Evolutionary conservation across 2,113 vertebrate genomes (phyloP).

Genomic region (Phyllopteryx taeniolatus): DNA sequence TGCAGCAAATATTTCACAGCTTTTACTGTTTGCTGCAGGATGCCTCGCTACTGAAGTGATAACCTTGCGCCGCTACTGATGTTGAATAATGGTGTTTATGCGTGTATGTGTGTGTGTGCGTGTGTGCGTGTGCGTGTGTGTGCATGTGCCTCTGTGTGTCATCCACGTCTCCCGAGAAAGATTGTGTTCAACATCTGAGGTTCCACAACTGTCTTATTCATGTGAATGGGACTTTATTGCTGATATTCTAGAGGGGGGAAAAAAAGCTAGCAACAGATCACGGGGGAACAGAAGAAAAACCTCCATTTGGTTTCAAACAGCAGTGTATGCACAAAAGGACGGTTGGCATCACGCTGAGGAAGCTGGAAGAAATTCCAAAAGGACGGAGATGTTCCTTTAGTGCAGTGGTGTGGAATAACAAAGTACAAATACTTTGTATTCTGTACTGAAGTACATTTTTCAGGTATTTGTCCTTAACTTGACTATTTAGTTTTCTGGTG

Average conservation of each 20-base stretch:
- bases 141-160: too few species aligned
- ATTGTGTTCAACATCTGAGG: neutral
- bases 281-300: neutral
- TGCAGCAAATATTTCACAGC: neutral
- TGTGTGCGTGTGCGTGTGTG: too few species aligned
- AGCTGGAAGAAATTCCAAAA: constrained; percentile 76
- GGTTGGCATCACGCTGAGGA: constrained; percentile 68
- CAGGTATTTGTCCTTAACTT: too few species aligned
- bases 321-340: constrained; percentile 45
- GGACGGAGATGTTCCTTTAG: constrained; percentile 55
- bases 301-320: constrained; percentile 16
- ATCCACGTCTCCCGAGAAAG: neutral
- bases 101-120: too few species aligned
- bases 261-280: neutral
- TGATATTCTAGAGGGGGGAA: neutral
- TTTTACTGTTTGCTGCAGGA: neutral
- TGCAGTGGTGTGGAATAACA: neutral
- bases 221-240: constrained; percentile 56
- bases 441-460: too few species aligned
- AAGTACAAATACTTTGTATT: neutral
- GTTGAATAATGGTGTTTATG: neutral
- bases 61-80: neutral
- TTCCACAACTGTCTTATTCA: constrained; percentile 8
- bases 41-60: neutral
- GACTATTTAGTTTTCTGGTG: too few species aligned